Percentiles rank a stretch among this genome's conserved stretches.
Evolutionary conservation across 2,888 invertebrate species (phyloP).

Genomic region (Epinotia ramella): DNA sequence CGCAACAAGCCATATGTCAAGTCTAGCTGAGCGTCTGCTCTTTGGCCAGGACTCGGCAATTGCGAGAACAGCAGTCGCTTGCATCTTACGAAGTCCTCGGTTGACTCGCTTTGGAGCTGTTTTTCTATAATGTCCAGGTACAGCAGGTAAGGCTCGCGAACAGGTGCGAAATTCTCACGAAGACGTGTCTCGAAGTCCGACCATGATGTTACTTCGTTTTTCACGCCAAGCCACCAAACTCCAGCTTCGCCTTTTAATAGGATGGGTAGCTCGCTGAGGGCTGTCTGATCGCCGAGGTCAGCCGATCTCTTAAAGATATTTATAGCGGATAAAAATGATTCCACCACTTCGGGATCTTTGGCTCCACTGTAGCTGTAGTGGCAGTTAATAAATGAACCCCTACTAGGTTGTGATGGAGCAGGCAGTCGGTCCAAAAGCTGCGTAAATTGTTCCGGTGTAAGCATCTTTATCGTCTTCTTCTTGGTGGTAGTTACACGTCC

Average conservation of each 20-base stretch:
- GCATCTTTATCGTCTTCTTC: background rate
- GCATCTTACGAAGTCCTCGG: no score
- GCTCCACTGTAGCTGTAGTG: conserved; percentile 1
- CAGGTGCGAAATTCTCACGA: no score
- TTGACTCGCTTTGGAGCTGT: no score
- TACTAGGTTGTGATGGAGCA: conserved; percentile 1
- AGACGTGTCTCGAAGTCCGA: no score
- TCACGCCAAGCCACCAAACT: no score
- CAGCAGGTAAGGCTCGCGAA: no score
- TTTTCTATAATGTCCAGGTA: no score
- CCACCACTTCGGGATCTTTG: conserved; percentile 14
- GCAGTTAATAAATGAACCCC: conserved; percentile 11
- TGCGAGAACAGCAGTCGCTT: no score
- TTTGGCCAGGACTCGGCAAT: no score
- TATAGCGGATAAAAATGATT: conserved; percentile 8
- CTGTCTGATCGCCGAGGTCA: conserved; percentile 8
- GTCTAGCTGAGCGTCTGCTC: no score
- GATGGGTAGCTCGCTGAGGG: background rate
- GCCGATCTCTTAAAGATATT: conserved; percentile 9
- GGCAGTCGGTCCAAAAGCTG: background rate
- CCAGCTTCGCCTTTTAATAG: conserved; percentile 13
- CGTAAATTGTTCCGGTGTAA: background rate
- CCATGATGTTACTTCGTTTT: no score
- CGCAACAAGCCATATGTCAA: no score
- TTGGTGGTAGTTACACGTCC: background rate